Conservation (phyloP, 2,888 invertebrate species). For the Spilosoma lubricipeda region DNA sequence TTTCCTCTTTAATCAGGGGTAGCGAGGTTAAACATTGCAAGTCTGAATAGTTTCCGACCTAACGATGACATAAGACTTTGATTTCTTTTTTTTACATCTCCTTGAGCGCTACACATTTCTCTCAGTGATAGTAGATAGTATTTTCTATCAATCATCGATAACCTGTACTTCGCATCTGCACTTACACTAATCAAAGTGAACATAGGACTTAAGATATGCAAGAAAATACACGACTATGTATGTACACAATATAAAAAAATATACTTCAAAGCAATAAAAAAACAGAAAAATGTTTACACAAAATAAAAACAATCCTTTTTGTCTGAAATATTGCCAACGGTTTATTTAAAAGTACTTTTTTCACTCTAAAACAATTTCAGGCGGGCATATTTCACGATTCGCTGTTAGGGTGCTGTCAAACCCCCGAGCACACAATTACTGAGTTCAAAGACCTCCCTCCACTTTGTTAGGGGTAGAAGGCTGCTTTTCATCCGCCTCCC, state of each 20-base stretch:
- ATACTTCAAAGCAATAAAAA: neutral
- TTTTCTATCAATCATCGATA: no score
- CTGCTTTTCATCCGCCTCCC: conserved; percentile 27
- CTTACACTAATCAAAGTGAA: no score
- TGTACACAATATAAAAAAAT: neutral
- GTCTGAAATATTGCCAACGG: conserved; percentile 2
- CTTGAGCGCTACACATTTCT: no score
- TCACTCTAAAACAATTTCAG: conserved; percentile 18
- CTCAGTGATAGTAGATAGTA: no score
- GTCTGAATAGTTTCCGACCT: no score
- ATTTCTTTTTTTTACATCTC: no score
- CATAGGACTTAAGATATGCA: no score
- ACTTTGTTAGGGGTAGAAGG: conserved; percentile 35
- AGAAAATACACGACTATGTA: no score
- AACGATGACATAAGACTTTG: no score
- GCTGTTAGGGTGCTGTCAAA: conserved; percentile 27
- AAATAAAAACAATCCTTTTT: neutral
- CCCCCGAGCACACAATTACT: conserved; percentile 44
- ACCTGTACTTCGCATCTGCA: no score
- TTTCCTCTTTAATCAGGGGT: no score
- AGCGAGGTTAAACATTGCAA: no score
- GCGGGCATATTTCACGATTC: conserved; percentile 26
- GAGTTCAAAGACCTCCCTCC: conserved; percentile 38
- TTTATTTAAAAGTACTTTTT: conserved; percentile 14
- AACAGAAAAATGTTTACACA: neutral